phyloP scores from a whole-genome alignment of 2,888 invertebrate genomes.

The Trichopria drosophilae region DNA sequence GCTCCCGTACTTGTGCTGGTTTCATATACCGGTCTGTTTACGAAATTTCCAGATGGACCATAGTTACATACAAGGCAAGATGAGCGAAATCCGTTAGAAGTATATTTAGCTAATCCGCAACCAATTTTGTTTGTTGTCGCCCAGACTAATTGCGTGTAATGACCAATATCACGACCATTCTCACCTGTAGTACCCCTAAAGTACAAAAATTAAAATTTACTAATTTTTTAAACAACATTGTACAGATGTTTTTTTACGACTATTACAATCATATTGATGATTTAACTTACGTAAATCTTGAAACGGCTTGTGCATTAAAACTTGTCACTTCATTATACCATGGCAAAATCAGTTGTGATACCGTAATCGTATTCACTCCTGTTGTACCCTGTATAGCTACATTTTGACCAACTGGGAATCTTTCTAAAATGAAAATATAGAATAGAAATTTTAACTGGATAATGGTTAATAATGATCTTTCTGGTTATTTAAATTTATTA shows the following conservation, averaged over 20 bases:
- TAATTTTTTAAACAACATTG: too few species aligned
- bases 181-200: too few species aligned
- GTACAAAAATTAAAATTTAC: too few species aligned
- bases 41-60: slow-evolving; percentile 38
- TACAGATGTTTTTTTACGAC: too few species aligned
- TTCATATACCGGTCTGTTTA: slow-evolving; percentile 21
- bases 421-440: too few species aligned
- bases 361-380: too few species aligned
- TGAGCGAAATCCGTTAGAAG: slow-evolving; percentile 32
- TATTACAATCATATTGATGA: too few species aligned
- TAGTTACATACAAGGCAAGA: slow-evolving; percentile 57
- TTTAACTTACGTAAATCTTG: slow-evolving; percentile 16
- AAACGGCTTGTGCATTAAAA: slow-evolving; percentile 14
- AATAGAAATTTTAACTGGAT: too few species aligned
- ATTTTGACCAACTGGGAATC: slow-evolving; percentile 35
- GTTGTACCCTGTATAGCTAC: slow-evolving; percentile 8
- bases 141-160: slow-evolving; percentile 61
- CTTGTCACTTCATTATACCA: slow-evolving; percentile 30
- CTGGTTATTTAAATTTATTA: too few species aligned
- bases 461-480: too few species aligned
- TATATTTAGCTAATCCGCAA: slow-evolving; percentile 58
- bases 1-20: too few species aligned
- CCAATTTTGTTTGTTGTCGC: slow-evolving; percentile 58
- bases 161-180: slow-evolving; percentile 47
- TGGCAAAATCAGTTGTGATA: too few species aligned